Conservation (phyloP, 2,113 vertebrate genomes). For the Pavo muticus region DNA sequence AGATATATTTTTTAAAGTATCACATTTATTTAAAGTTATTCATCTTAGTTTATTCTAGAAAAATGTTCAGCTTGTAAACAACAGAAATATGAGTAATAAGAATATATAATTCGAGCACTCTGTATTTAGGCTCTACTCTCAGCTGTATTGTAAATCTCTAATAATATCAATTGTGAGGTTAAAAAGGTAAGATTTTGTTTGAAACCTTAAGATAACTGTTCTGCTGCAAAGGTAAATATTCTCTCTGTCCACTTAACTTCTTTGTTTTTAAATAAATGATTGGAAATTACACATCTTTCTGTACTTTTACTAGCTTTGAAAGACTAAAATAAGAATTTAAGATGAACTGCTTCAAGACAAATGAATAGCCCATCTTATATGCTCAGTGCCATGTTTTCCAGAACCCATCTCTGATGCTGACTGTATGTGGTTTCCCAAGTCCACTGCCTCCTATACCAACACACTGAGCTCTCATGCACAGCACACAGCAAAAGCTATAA, state of each 20-base stretch:
- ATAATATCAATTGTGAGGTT: background rate
- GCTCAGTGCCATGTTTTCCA: background rate
- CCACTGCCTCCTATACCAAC: background rate
- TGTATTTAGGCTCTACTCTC: background rate
- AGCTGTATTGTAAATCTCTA: background rate
- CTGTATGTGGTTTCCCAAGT: background rate
- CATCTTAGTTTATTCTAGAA: background rate
- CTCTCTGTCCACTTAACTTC: background rate
- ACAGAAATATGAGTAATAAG: constrained; percentile 15
- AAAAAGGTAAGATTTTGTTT: background rate
- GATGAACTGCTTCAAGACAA: background rate
- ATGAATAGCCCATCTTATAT: background rate
- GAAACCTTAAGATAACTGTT: background rate
- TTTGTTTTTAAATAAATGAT: background rate
- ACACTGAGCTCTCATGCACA: background rate
- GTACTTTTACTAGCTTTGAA: background rate
- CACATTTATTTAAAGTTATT: background rate
- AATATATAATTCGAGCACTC: background rate
- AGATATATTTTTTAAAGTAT: background rate
- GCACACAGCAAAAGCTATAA: background rate
- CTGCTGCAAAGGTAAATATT: background rate
- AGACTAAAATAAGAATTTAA: background rate
- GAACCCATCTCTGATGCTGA: background rate
- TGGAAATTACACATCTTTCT: background rate
- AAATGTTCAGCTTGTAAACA: background rate